Evolutionary conservation across 2,797 vertebrate genomes (phyloP).

Genomic region (Lutjanus campechanus): DNA sequence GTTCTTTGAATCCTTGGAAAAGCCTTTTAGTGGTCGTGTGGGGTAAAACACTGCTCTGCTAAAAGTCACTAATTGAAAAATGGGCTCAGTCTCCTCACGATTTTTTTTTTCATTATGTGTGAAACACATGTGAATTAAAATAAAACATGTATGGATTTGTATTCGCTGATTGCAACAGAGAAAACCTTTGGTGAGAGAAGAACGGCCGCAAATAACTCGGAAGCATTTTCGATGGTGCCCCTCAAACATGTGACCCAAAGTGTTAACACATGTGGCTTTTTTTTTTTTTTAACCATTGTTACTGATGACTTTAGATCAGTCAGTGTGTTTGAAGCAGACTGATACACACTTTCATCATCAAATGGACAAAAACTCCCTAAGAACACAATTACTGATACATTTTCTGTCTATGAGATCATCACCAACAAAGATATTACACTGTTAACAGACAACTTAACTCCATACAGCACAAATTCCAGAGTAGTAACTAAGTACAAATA

Average conservation of each 20-base stretch:
- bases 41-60: conserved; percentile 40
- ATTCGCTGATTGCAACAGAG: conserved; percentile 15
- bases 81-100: neutral
- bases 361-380: conserved; percentile 6
- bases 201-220: conserved; percentile 69
- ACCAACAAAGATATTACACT: neutral
- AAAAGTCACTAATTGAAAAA: conserved; percentile 52
- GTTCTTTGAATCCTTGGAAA: conserved; percentile 69
- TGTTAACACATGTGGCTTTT: conserved; percentile 80
- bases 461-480: neutral
- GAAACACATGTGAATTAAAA: conserved; percentile 12
- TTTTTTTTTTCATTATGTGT: conserved; percentile 1
- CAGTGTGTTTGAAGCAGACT: conserved; percentile 27
- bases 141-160: conserved; percentile 6
- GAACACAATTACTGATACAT: neutral
- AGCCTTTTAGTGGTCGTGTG: conserved; percentile 57
- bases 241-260: conserved; percentile 79
- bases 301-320: conserved; percentile 52
- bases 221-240: conserved; percentile 66
- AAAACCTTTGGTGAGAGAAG: conserved; percentile 27
- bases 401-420: conserved; percentile 8
- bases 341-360: conserved; percentile 4
- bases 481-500: too few species aligned
- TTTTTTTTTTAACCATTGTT: conserved; percentile 53
- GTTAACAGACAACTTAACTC: conserved; percentile 11